Base-by-base conservation (phyloP, 2,888 invertebrate genomes). In the Pseudococcus jackbeardsleyi region DNA sequence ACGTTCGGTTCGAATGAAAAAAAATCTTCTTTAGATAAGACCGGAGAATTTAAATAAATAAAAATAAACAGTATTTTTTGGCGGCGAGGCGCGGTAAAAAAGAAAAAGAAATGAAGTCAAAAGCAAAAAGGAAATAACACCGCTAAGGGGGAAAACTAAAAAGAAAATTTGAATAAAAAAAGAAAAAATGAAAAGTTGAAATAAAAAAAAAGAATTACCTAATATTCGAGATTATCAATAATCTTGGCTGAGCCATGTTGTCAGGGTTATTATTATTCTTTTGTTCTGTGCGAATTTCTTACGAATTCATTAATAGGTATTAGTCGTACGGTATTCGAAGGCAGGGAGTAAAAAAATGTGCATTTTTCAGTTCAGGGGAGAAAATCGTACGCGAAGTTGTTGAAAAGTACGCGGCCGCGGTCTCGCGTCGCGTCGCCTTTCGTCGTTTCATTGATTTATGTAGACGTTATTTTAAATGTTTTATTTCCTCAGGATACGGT, bases 161-260 rank as follows among this genome's bases (percentile, higher is more conserved):
- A 72, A 33, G 72, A 72, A 72, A 33, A 72, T 26, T 33, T 72
- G 33, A 72, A 72, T 72, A 26, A 72, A 54, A 54, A n/a, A 54
- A 54, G 54, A 54, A 54, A 54, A 54, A 33, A 72, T 72, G 72
- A 72, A 68, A 72, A 72, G 54, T 54, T 54, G 54, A 54, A 64
- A 22, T 64, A 12, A 19, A 22, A 64, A 64, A 59, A 64, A 64
- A 64, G 22, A 64, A 64, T 64, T 64, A 64, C 64, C 64, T 22
- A 64, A 64, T 64, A 77, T 77, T 77, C 19, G n/a, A 77, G 77
- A 77, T 77, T 77, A 77, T 77, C 39, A 77, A 77, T 77, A 77
- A 77, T 77, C 77, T 77, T 42, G 17, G 39, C 39, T 42, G 77
- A 77, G 77, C 39, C 77, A 19, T n/a, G 39, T 77, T 77, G 77